phyloP scores from a whole-genome alignment of 2,113 vertebrate genomes.

The Hyperoodon ampullatus region DNA sequence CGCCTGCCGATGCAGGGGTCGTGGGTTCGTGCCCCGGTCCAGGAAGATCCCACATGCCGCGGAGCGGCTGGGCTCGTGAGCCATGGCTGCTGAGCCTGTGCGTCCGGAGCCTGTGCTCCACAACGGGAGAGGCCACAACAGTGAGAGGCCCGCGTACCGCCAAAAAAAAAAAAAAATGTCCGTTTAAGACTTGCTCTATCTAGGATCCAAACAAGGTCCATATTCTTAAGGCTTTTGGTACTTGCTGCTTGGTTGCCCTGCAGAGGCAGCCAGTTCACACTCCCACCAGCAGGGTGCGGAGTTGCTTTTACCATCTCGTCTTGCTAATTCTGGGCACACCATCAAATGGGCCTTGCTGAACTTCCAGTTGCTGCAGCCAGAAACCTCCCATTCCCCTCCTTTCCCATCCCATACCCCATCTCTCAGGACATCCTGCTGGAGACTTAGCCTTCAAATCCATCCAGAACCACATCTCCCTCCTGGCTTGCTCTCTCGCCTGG shows the following conservation, averaged over 20 bases:
- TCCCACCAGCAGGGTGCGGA: background rate
- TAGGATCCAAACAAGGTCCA: background rate
- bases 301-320: background rate
- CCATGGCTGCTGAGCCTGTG: too few species aligned
- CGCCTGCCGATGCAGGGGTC: too few species aligned
- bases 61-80: too few species aligned
- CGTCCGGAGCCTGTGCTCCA: too few species aligned
- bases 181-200: background rate
- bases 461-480: background rate
- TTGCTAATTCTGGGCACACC: background rate
- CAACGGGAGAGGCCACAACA: too few species aligned
- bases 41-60: too few species aligned
- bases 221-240: background rate
- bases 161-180: too few species aligned
- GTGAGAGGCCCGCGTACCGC: too few species aligned
- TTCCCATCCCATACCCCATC: background rate
- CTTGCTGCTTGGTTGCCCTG: background rate
- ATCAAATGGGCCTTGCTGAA: background rate
- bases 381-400: background rate
- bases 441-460: background rate
- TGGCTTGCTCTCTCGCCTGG: background rate
- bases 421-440: background rate
- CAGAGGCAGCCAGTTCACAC: fast-evolving
- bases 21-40: too few species aligned
- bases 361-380: background rate